Percentiles rank a stretch among this genome's conserved stretches.
phyloP scores from a whole-genome alignment of 2,797 vertebrate species.

The Thamnophis elegans region DNA sequence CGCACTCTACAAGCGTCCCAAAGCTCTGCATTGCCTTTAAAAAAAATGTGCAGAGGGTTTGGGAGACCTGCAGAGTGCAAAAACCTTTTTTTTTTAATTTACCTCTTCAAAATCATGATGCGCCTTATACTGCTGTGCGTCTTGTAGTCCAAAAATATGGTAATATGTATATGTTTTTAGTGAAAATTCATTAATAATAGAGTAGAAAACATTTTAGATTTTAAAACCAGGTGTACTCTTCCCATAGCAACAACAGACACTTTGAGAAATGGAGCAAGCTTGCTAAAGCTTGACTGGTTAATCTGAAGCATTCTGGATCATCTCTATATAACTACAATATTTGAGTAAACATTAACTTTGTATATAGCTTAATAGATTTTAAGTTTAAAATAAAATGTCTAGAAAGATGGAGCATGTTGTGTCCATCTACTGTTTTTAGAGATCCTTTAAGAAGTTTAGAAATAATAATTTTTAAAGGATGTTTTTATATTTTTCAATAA shows the following conservation, averaged over 20 bases:
- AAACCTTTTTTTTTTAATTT: no score
- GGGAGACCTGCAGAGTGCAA: no score
- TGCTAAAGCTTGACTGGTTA: background rate
- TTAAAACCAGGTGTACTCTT: background rate
- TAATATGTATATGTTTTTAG: background rate
- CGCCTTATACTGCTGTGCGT: no score
- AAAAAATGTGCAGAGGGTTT: no score
- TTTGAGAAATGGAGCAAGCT: background rate
- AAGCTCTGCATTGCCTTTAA: no score
- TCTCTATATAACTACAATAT: background rate
- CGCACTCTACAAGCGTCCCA: no score
- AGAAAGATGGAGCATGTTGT: slow-evolving; percentile 30
- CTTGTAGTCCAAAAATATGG: no score
- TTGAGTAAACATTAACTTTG: background rate
- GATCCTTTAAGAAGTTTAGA: background rate
- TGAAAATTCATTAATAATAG: background rate
- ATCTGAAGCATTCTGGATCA: background rate
- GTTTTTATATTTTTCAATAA: slow-evolving; percentile 63
- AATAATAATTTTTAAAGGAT: slow-evolving; percentile 51
- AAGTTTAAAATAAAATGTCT: background rate
- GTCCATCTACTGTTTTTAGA: background rate
- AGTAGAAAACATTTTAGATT: background rate
- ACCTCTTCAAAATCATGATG: no score
- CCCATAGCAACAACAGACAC: background rate
- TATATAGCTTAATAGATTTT: background rate